Evolutionary conservation across 2,797 vertebrate genomes (phyloP), one percentile per base, ranked within the genome.

Genomic region (Ptychobarbus kaznakovi): DNA sequence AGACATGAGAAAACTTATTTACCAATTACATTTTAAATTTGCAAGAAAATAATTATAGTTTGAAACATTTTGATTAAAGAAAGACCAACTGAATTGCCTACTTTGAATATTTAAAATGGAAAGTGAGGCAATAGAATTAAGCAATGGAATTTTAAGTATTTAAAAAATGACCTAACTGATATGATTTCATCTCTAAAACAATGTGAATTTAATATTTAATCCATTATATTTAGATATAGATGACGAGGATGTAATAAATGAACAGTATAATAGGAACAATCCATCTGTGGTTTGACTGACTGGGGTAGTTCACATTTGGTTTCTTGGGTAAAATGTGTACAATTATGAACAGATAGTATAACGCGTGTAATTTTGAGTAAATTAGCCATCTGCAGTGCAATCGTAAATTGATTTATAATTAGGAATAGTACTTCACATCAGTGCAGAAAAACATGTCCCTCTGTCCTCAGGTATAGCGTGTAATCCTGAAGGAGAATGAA

Each of bases 401-500:
- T 66, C 32, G 1, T 51, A 53, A 83, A 83, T 53, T 65, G 40
- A 72, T 40, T 79, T 32, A 32, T 32, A 32, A 32, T 32, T 46
- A 51, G 20, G n/a, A 73, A 79, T 20, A 66, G 66, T 46, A 53
- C 32, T 58, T 63, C 61, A 75, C 46, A 66, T 18, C 15, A 40
- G 22, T 53, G 49, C 69, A 58, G 46, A 66, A 66, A 66, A 66
- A 32, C 68, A 44, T 49, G 80, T 72, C 20, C 28, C 51, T 49
- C 72, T 72, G 65, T 86, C 80, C 51, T 73, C 49, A 66, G 61
- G 35, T 79, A 38, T 13, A 42, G n/a, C 25, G 38, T 58, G 40
- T 74, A 83, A 35, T 80, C 76, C 51, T 66, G 56, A 75, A 66
- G 65, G 44, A 32, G 44, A 70, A 77, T 46, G 76, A 80, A 72